Conservation (phyloP, 2,888 invertebrate genomes). For the Melipona bicolor region DNA sequence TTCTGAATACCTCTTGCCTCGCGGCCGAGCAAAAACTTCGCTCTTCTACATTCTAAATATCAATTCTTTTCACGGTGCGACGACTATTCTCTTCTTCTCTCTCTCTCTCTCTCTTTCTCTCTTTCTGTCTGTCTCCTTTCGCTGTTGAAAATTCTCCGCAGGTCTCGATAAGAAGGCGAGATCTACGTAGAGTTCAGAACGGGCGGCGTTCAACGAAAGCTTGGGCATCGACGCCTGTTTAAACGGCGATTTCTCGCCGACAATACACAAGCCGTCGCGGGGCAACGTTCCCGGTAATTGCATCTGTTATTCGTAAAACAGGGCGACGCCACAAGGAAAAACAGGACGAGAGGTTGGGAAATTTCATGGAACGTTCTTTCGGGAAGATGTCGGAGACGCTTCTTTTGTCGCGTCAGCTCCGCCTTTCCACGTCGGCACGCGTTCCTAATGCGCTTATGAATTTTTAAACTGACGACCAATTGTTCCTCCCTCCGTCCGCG, state of each 20-base stretch:
- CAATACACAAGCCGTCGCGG: constrained; percentile 43
- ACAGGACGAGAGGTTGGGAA: neutral
- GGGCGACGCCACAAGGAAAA: constrained; percentile 7
- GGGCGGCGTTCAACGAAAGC: neutral
- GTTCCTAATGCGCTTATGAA: constrained; percentile 25
- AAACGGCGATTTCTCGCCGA: constrained; percentile 14
- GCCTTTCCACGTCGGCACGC: neutral
- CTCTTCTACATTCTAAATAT: neutral
- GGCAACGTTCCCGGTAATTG: constrained; percentile 54
- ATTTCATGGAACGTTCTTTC: constrained; percentile 6
- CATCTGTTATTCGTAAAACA: constrained; percentile 58
- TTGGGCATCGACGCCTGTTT: too few species aligned
- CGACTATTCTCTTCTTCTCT: neutral
- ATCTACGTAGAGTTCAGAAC: neutral
- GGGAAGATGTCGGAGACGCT: neutral
- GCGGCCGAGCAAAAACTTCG: neutral
- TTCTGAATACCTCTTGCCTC: neutral
- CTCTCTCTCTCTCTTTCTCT: too few species aligned
- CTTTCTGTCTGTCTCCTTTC: too few species aligned
- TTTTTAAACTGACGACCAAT: neutral
- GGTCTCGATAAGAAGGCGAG: neutral
- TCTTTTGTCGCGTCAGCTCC: neutral
- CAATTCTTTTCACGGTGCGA: neutral
- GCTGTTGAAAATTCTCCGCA: neutral
- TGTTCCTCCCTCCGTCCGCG: neutral